Evolutionary conservation across 2,888 invertebrate genomes (phyloP).

Genomic region (Drosophila nr. fundita): DNA sequence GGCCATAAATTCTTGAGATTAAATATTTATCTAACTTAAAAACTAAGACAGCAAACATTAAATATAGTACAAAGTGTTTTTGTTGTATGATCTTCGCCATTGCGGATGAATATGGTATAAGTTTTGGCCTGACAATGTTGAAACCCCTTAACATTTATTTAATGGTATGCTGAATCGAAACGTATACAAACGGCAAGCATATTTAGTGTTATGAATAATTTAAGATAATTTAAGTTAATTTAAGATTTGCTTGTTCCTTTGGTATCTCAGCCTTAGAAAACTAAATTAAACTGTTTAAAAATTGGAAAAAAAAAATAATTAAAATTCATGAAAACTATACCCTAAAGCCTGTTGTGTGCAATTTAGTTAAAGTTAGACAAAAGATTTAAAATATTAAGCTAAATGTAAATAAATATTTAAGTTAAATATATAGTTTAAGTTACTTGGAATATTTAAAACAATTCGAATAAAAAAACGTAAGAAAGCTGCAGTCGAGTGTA

Average conservation of each 20-base stretch:
- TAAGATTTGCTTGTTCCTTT: conserved; percentile 39
- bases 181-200: conserved; percentile 57
- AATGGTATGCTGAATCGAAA: conserved; percentile 17
- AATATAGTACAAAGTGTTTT: conserved; percentile 44
- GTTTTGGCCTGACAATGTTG: conserved; percentile 30
- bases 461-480: conserved; percentile 23
- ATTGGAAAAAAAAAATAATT: conserved; percentile 4
- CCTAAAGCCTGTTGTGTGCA: conserved; percentile 66
- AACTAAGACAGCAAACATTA: conserved; percentile 11
- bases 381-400: conserved; percentile 22
- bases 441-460: conserved; percentile 16
- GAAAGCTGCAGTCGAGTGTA: not conserved
- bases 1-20: conserved; percentile 22
- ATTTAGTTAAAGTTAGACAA: conserved; percentile 23
- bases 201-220: conserved; percentile 27
- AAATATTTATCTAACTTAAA: conserved; percentile 7
- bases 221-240: conserved; percentile 18
- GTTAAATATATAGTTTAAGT: conserved; percentile 25
- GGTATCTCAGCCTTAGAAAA: conserved; percentile 72
- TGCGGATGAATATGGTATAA: conserved; percentile 7
- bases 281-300: conserved; percentile 18
- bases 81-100: conserved; percentile 14
- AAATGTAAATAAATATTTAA: conserved; percentile 63
- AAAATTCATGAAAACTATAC: conserved; percentile 40
- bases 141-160: not conserved